phyloP scores from a whole-genome alignment of 2,113 vertebrate species.

The Nettapus auritus region DNA sequence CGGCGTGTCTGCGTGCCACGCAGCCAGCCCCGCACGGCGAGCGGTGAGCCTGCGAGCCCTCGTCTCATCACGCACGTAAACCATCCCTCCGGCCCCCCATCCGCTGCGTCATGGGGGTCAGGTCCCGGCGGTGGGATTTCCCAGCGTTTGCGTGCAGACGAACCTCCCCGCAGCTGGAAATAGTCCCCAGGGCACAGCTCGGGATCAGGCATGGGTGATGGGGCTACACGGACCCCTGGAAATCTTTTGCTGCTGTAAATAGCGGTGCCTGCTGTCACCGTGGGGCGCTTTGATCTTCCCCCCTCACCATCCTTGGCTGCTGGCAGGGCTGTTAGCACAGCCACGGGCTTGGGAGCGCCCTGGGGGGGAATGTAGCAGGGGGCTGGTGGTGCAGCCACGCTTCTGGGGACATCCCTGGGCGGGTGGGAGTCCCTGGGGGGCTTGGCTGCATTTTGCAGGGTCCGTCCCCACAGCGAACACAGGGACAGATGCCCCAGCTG shows the following conservation, averaged over 20 bases:
- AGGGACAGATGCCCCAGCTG: not conserved
- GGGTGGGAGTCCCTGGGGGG: not conserved
- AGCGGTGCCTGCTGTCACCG: not conserved
- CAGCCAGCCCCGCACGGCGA: not conserved
- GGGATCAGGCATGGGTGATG: not conserved
- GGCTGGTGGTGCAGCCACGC: not conserved
- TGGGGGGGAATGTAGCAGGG: not conserved
- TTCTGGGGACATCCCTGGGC: not conserved
- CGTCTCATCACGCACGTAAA: not conserved
- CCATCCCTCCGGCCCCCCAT: not conserved
- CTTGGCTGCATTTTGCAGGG: not conserved
- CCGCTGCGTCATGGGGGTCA: conserved; percentile 18
- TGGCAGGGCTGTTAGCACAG: not conserved
- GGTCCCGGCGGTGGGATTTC: not conserved
- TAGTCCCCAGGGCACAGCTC: not conserved
- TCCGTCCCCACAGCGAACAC: not conserved
- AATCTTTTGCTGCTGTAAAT: not conserved
- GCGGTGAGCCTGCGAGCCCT: not conserved
- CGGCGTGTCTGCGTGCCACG: not conserved
- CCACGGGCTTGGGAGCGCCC: not conserved
- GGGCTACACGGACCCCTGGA: not conserved
- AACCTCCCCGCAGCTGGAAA: not conserved
- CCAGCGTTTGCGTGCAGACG: not conserved
- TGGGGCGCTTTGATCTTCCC: no score
- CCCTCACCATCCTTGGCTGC: not conserved